Conservation (phyloP, 1,140 invertebrate species). For the Pararge aegeria region DNA sequence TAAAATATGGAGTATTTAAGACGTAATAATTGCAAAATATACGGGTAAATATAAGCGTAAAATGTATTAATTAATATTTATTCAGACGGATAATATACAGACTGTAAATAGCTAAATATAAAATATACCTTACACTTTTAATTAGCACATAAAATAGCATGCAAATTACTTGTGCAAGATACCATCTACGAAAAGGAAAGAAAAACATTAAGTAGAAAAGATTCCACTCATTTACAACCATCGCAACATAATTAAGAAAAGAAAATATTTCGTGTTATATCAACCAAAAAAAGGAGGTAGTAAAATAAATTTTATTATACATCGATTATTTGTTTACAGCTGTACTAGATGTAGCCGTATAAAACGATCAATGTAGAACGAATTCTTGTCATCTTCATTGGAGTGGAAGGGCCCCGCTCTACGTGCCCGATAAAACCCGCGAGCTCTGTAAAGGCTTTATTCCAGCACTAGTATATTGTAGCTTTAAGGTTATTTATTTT, state of each 20-base stretch:
- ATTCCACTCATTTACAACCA: slow-evolving; percentile 25
- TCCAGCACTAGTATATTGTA: slow-evolving; percentile 16
- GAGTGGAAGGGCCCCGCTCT: slow-evolving; percentile 13
- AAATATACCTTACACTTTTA: slow-evolving; percentile 4
- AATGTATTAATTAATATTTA: no score
- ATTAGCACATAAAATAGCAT: slow-evolving; percentile 10
- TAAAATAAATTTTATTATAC: slow-evolving; percentile 14
- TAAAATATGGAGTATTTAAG: no score
- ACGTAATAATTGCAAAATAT: no score
- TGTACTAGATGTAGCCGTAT: background rate
- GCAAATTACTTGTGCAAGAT: slow-evolving; percentile 6
- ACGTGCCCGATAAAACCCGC: slow-evolving; percentile 21
- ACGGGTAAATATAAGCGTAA: no score
- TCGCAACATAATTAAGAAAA: slow-evolving; percentile 25
- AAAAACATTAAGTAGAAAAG: slow-evolving; percentile 18
- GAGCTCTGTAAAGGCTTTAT: slow-evolving; percentile 13
- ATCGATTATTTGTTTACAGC: slow-evolving; percentile 12
- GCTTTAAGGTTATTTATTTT: slow-evolving; percentile 9
- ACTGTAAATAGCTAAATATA: no score
- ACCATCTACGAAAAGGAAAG: background rate
- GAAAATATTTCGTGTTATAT: slow-evolving; percentile 13
- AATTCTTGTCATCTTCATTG: slow-evolving; percentile 20
- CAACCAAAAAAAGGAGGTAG: slow-evolving; percentile 1
- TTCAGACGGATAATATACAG: no score
- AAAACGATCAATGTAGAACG: slow-evolving; percentile 16